phyloP scores from a whole-genome alignment of 2,888 invertebrate genomes.

The Phoronis australis region DNA sequence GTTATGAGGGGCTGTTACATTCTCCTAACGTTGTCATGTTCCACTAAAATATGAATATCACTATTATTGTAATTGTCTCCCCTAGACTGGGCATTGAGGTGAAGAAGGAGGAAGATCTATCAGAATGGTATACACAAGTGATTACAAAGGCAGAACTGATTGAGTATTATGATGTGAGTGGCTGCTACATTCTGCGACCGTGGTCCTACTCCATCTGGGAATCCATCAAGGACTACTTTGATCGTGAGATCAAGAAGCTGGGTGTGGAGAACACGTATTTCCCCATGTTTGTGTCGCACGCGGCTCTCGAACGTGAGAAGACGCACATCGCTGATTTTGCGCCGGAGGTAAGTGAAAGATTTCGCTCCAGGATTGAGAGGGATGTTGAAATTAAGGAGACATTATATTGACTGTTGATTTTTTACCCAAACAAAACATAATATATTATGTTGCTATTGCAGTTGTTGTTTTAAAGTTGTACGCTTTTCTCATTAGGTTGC shows the following conservation, averaged over 20 bases:
- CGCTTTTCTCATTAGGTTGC: slow-evolving; percentile 60
- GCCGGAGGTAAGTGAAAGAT: slow-evolving; percentile 70
- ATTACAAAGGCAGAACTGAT: slow-evolving; percentile 92
- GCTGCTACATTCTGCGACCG: slow-evolving; percentile 95
- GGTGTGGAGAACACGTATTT: slow-evolving; percentile 97
- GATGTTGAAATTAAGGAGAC: too few relatives aligned
- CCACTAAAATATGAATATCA: neutral
- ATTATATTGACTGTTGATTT: neutral
- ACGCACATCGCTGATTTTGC: slow-evolving; percentile 97
- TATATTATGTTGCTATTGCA: neutral
- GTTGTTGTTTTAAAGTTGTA: too few relatives aligned
- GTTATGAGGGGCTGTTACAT: neutral
- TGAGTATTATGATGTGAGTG: slow-evolving; percentile 98
- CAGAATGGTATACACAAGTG: slow-evolving; percentile 97
- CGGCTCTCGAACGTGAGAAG: slow-evolving; percentile 91
- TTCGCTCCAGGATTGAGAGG: neutral
- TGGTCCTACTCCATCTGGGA: slow-evolving; percentile 99
- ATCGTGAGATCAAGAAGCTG: slow-evolving; percentile 76
- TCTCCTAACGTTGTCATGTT: neutral
- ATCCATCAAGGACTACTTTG: slow-evolving; percentile 77
- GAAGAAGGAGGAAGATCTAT: slow-evolving; percentile 82
- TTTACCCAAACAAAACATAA: neutral
- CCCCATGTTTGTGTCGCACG: slow-evolving; percentile 92
- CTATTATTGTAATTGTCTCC: slow-evolving; percentile 1
- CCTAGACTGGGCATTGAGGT: slow-evolving; percentile 78